Conservation (phyloP, 2,113 vertebrate genomes). For the Chaetops frenatus region DNA sequence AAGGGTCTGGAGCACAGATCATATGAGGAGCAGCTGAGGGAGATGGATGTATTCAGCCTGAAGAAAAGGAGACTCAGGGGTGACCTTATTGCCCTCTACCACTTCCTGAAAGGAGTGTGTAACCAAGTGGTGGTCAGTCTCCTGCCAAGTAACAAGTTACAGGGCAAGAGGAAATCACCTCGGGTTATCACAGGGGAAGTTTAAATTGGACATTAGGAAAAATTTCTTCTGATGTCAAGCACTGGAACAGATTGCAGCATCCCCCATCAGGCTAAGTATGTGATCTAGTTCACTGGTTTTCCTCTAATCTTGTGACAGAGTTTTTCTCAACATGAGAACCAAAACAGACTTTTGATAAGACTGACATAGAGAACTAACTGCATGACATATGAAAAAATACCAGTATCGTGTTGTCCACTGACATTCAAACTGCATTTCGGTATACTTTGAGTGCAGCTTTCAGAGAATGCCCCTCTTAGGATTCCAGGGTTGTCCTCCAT, state of each 20-base stretch:
- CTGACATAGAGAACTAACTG: neutral
- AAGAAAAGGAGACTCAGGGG: neutral
- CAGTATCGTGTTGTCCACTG: neutral
- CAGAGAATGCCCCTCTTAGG: neutral
- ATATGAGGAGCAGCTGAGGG: neutral
- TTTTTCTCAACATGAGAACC: neutral
- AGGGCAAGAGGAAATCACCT: neutral
- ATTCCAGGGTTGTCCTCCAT: neutral
- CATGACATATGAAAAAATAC: neutral
- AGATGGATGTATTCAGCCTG: rapidly evolving
- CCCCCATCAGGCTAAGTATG: neutral
- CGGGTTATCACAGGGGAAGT: rapidly evolving
- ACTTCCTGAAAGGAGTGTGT: neutral
- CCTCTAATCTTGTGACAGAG: neutral
- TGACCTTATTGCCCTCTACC: too few relatives aligned
- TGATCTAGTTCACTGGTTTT: neutral
- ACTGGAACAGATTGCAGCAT: neutral
- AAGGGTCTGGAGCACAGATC: neutral
- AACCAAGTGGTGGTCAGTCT: neutral
- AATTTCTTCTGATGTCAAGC: neutral
- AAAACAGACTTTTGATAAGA: neutral
- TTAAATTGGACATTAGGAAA: neutral
- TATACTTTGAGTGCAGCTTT: neutral
- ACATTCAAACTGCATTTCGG: neutral
- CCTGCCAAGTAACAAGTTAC: neutral